These are phyloP conservation scores for Oegoconia quadripuncta DNA, from an alignment of 2,888 invertebrate species.

Conservation along the genomic window DNA sequence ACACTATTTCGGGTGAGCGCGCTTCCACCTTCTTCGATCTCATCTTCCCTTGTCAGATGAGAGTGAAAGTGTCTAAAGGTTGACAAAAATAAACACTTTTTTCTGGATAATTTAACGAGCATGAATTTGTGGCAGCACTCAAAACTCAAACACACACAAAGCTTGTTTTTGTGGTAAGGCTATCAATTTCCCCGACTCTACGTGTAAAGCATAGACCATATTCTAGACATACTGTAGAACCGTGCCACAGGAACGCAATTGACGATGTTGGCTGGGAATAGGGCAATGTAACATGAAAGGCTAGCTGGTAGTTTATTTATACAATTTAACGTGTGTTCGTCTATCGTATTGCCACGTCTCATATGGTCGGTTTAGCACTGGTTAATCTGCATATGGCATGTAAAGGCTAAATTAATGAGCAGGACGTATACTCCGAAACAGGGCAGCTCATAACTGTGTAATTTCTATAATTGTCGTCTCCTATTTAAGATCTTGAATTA, in stretches of 20 bases:
- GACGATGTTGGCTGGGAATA: conserved; percentile 27
- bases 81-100: too few relatives aligned
- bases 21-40: too few relatives aligned
- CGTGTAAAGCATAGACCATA: too few relatives aligned
- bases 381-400: conserved; percentile 18
- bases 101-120: too few relatives aligned
- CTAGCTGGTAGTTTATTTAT: conserved; percentile 38
- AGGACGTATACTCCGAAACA: conserved; percentile 13
- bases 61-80: too few relatives aligned
- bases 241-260: conserved; percentile 26
- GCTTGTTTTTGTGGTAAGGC: too few relatives aligned
- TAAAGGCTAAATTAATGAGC: conserved; percentile 11
- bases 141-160: too few relatives aligned
- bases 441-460: neutral
- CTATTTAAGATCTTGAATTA: too few relatives aligned
- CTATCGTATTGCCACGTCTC: conserved; percentile 18
- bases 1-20: too few relatives aligned
- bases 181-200: too few relatives aligned
- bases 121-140: too few relatives aligned
- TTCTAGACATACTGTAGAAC: conserved; percentile 20
- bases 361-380: conserved; percentile 19
- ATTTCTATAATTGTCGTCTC: neutral
- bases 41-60: too few relatives aligned
- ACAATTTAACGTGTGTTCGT: conserved; percentile 26
- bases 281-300: conserved; percentile 33